Base-by-base conservation (phyloP, 2,797 vertebrate genomes). In the Dendrocincla tyrannina region DNA sequence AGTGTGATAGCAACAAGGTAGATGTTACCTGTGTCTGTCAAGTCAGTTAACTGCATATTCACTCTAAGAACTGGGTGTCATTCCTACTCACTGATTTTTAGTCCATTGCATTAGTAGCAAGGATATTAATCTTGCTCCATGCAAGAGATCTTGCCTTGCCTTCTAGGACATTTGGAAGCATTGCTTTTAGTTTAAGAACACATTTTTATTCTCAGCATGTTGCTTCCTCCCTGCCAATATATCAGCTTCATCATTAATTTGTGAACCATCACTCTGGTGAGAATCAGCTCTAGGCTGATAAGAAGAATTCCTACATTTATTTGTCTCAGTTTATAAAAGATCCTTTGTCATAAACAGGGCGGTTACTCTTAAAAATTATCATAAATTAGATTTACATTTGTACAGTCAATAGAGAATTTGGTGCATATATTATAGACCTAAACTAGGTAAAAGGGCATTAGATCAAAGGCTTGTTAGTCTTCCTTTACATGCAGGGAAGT, bases 231-330 rank as follows among this genome's bases (percentile, higher is more conserved):
- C 66, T 8, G 42, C 37, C 84, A 96, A 46, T 80, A 93, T 86
- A 95, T 94, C 88, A 93, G 78, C 64, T 95, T 91, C 74, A 85
- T 97, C 82, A 93, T 86, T 95, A 91, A 92, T 93, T 96, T 2
- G 52, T 85, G 76, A 96, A 63, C 58, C 79, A 55, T 91, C 53
- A 32, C 64, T 56, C 77, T 87, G 60, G 63, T 70, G 78, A 94
- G 86, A 96, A 96, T 39, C 77, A 82, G 85, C 69, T 49, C 55
- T 33, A 77, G 80, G 56, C 19, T 73, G 62, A 87, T 76, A 88
- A 92, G 72, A 85, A 85, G 32, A 74, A 70, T 76, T 69, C 46
- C 27, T 58, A 28, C 44, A 20, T 90, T 95, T 96, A 85, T 90
- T 75, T 96, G 67, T 66, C 59, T 80, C 44, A 4, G 47, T 83